phyloP scores from a whole-genome alignment of 2,888 invertebrate genomes.

The Lycaena phlaeas region DNA sequence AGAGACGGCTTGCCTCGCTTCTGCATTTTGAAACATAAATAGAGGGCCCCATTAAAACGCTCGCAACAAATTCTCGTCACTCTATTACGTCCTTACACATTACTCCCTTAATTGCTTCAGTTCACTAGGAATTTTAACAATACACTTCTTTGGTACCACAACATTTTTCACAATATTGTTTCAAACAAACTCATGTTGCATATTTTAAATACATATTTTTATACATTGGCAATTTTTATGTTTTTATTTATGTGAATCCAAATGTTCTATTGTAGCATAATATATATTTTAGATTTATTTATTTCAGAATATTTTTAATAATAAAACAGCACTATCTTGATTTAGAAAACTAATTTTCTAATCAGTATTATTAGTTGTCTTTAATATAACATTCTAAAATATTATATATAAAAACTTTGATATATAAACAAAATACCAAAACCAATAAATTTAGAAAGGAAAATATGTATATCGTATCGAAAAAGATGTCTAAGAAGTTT shows the following conservation, averaged over 20 bases:
- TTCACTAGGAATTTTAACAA: conserved; percentile 63
- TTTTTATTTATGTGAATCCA: too few relatives aligned
- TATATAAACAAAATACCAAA: background rate
- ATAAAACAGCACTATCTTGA: too few relatives aligned
- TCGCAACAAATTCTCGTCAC: conserved; percentile 59
- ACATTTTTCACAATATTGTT: conserved; percentile 25
- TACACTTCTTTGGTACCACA: conserved; percentile 50
- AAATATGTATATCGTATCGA: conserved; percentile 1
- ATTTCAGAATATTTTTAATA: too few relatives aligned
- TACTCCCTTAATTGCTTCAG: conserved; percentile 63
- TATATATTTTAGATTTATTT: too few relatives aligned
- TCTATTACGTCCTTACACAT: conserved; percentile 63
- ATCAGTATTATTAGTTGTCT: too few relatives aligned
- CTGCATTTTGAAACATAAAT: conserved; percentile 55
- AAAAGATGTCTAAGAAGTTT: conserved; percentile 5
- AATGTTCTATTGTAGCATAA: too few relatives aligned
- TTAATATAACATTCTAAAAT: too few relatives aligned
- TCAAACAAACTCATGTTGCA: too few relatives aligned
- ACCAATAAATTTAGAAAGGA: conserved; percentile 2
- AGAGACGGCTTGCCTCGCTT: conserved; percentile 35
- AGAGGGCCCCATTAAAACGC: conserved; percentile 49
- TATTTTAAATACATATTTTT: too few relatives aligned
- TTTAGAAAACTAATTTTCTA: too few relatives aligned
- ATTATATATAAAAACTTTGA: too few relatives aligned
- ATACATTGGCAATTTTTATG: too few relatives aligned